A percentile compares a stretch with the other conserved stretches of the same genome.
Conservation (phyloP, 2,888 invertebrate species). For the Phrixothrix hirtus region DNA sequence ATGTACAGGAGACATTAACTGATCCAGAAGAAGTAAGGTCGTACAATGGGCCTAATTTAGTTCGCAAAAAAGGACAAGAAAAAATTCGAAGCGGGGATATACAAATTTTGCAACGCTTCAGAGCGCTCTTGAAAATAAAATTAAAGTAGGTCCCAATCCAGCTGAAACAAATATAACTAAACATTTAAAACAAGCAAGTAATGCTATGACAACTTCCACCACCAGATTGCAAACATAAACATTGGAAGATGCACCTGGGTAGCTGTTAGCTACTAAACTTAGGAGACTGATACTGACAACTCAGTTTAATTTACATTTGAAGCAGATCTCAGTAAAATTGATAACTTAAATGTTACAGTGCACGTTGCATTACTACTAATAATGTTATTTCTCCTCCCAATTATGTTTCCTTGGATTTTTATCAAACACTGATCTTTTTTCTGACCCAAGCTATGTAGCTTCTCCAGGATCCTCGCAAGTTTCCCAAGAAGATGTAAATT, state of each 20-base stretch:
- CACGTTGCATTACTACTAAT: too few species aligned
- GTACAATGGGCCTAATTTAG: too few species aligned
- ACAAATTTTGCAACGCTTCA: slow-evolving; percentile 12
- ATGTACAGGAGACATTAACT: background rate
- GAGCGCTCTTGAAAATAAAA: slow-evolving; percentile 9
- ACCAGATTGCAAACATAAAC: slow-evolving; percentile 10
- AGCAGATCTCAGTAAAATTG: slow-evolving; percentile 28
- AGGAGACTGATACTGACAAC: slow-evolving; percentile 13
- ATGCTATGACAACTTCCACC: slow-evolving; percentile 13
- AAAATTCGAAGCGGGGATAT: too few species aligned
- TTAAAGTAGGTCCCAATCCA: slow-evolving; percentile 11
- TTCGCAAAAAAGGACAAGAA: too few species aligned
- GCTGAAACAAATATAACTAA: slow-evolving; percentile 4
- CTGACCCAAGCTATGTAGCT: too few species aligned
- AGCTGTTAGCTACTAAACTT: slow-evolving; percentile 24
- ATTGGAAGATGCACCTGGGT: slow-evolving; percentile 20
- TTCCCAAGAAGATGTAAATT: too few species aligned
- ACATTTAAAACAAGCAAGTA: slow-evolving; percentile 19
- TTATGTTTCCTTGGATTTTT: too few species aligned
- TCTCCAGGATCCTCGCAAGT: too few species aligned
- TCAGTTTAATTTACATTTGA: slow-evolving; percentile 21
- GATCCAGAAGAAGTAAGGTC: too few species aligned
- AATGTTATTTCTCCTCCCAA: too few species aligned
- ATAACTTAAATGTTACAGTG: too few species aligned
- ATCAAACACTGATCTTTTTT: too few species aligned